Evolutionary conservation across 2,888 invertebrate genomes (phyloP), one percentile per base, ranked within the genome.

Genomic region (Cephus pulcher): DNA sequence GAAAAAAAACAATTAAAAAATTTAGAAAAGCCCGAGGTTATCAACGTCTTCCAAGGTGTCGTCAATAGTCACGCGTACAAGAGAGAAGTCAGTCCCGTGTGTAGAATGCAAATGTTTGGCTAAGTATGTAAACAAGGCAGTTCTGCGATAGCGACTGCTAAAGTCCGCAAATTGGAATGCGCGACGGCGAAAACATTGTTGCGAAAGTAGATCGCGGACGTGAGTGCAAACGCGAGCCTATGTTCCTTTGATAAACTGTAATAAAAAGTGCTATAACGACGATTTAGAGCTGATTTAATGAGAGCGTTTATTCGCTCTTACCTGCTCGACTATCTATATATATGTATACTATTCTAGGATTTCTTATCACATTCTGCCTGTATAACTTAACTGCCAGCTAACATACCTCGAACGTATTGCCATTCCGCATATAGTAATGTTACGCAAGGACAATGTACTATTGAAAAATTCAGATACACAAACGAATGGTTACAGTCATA

Each of bases 131-230:
- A 71, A 32, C 71, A 34, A 71, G 71, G 71, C 71, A 71, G 23
- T 56, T 56, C 35, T 56, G 56, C 56, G 56, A 56, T 56, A 56
- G 56, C 56, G 56, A 56, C 56, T 23, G 56, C 23, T 56, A 56
- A 56, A 56, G 56, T 35, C 37, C 34, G 71, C 34, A 77, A 74
- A 40, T 76, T 69, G 73, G 69, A 76, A 75, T 69, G 73, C 32
- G 75, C 56, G 30, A 73, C 33, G 71, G 37, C 76, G 75, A 69
- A 78, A 78, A 78, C 70, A 73, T 70, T 70, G 76, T 76, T 73
- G 76, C 78, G 75, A 76, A 80, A 78, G 32, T 78, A 34, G 71
- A 76, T 74, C 80, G 76, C 15, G 71, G 35, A 78, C 34, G 35
- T 76, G 69, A 15, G 11, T 68, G 74, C 11, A 12, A 34, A 32